These are phyloP conservation scores for Semaprochilodus insignis DNA, from an alignment of 2,797 vertebrate genomes.

Conservation along the genomic window DNA sequence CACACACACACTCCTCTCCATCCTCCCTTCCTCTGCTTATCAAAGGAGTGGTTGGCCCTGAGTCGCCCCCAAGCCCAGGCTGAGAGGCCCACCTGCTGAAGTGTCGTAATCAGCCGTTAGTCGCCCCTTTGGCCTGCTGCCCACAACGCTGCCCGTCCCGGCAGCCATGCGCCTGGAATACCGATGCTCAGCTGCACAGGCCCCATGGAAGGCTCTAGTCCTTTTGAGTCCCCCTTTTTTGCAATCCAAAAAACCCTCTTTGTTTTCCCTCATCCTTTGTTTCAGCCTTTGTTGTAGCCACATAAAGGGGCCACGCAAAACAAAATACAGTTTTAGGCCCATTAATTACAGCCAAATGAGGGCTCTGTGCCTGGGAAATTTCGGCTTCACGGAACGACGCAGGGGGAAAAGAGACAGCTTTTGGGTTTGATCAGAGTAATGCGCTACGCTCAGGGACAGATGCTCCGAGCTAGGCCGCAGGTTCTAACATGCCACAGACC, in stretches of 20 bases:
- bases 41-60: slow-evolving; percentile 48
- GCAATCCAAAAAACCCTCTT: slow-evolving; percentile 7
- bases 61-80: slow-evolving; percentile 45
- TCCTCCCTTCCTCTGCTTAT: slow-evolving; percentile 50
- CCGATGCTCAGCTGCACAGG: slow-evolving; percentile 70
- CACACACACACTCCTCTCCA: background rate
- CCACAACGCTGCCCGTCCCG: slow-evolving; percentile 63
- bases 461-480: background rate
- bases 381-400: background rate
- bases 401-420: background rate
- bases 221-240: slow-evolving; percentile 40
- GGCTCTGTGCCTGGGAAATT: slow-evolving; percentile 6
- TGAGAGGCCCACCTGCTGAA: slow-evolving; percentile 60
- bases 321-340: slow-evolving; percentile 29
- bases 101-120: slow-evolving; percentile 65
- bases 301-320: slow-evolving; percentile 31
- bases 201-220: slow-evolving; percentile 47
- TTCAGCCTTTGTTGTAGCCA: slow-evolving; percentile 18
- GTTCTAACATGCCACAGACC: background rate
- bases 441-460: background rate
- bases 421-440: slow-evolving; percentile 27
- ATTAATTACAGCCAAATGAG: slow-evolving; percentile 47
- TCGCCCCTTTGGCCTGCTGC: slow-evolving; percentile 52
- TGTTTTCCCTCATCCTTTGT: slow-evolving; percentile 38
- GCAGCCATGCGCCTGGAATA: slow-evolving; percentile 65